phyloP scores from a whole-genome alignment of 2,113 vertebrate genomes.

The Cygnus atratus region DNA sequence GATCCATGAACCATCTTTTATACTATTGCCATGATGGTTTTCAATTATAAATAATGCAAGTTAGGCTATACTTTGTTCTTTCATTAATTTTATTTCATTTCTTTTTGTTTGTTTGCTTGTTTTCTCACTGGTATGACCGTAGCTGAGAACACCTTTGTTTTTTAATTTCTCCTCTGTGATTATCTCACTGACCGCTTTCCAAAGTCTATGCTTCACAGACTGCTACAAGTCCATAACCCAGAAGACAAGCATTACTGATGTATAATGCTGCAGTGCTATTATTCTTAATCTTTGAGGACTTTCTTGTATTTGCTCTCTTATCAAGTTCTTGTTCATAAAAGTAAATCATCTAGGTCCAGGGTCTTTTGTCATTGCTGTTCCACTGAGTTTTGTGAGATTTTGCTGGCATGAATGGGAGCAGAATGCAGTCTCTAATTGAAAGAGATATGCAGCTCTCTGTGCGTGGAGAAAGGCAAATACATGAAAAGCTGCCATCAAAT shows the following conservation, averaged over 20 bases:
- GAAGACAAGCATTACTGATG: not conserved
- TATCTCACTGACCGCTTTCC: not conserved
- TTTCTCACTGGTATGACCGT: not conserved
- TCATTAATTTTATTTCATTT: not conserved
- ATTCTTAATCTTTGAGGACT: not conserved
- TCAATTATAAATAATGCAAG: not conserved
- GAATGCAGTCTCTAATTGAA: not conserved
- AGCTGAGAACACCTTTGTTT: rapidly evolving
- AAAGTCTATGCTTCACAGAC: not conserved
- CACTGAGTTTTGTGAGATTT: not conserved
- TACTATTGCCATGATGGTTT: not conserved
- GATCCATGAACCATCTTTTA: rapidly evolving
- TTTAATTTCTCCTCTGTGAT: not conserved
- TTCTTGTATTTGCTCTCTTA: not conserved
- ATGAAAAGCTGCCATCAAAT: not conserved
- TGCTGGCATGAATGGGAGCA: not conserved
- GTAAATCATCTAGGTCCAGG: not conserved
- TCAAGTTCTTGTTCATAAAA: not conserved
- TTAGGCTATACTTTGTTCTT: not conserved
- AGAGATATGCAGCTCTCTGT: not conserved
- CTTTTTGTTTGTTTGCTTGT: not conserved
- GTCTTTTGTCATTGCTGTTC: not conserved
- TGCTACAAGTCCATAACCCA: not conserved
- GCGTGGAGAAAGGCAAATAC: not conserved
- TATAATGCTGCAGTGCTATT: not conserved